These are phyloP conservation scores for Drosophila mimetica DNA, from an alignment of 2,888 invertebrate species.

Conservation along the genomic window DNA sequence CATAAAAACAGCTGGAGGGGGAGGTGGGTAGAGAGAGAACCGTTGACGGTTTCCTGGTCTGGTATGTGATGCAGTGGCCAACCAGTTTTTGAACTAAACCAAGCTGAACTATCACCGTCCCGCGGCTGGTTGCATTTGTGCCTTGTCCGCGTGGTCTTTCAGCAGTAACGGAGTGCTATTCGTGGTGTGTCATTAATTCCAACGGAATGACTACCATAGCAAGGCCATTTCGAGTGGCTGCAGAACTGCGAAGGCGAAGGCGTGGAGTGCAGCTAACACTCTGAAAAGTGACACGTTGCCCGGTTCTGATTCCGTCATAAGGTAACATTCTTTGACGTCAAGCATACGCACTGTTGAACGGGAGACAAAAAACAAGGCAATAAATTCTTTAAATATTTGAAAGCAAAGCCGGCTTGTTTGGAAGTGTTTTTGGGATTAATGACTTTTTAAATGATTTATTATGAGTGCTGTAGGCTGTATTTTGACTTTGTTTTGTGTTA, in stretches of 20 bases:
- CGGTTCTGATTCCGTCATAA: conserved; percentile 7
- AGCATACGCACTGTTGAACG: conserved; percentile 56
- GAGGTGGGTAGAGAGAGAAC: background rate
- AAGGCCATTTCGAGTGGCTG: conserved; percentile 59
- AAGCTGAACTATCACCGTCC: conserved; percentile 43
- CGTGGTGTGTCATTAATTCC: conserved; percentile 49
- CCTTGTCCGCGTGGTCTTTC: conserved; percentile 26
- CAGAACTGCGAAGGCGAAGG: conserved; percentile 23
- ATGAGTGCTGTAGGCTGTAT: background rate
- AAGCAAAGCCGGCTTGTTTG: background rate
- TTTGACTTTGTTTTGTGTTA: background rate
- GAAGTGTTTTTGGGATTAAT: background rate
- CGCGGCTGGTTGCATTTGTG: conserved; percentile 30
- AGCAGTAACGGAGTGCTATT: conserved; percentile 61
- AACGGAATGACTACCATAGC: conserved; percentile 50
- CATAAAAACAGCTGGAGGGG: background rate
- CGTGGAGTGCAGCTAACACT: conserved; percentile 23
- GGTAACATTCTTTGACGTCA: conserved; percentile 48
- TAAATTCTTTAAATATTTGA: background rate
- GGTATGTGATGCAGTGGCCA: conserved; percentile 34
- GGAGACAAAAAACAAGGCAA: background rate
- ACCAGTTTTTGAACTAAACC: conserved; percentile 59
- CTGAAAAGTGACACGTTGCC: conserved; percentile 8
- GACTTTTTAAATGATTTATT: background rate
- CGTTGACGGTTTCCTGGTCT: conserved; percentile 42